Evolutionary conservation across 2,888 invertebrate species (phyloP).

Genomic region (Proisotoma minuta): DNA sequence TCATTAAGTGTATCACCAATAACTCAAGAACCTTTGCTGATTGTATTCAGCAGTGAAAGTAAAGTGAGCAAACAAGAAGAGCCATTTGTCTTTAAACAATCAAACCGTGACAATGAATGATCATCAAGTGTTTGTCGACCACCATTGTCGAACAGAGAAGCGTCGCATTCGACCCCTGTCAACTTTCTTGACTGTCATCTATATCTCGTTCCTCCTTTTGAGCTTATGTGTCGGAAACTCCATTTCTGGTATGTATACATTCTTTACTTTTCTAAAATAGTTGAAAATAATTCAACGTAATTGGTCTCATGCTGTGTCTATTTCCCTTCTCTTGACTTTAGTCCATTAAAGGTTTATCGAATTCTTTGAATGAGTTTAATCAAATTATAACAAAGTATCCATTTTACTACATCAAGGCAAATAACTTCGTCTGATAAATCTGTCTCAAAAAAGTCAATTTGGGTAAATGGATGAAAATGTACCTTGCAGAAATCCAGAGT

Average conservation of each 20-base stretch:
- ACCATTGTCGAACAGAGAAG: slow-evolving; percentile 12
- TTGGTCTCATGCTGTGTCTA: too few relatives aligned
- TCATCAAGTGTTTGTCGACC: slow-evolving; percentile 24
- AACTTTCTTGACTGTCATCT: slow-evolving; percentile 18
- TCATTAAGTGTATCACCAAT: too few relatives aligned
- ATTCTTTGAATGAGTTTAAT: too few relatives aligned
- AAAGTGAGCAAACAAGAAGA: background rate
- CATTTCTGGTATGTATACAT: slow-evolving; percentile 36
- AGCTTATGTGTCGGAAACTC: slow-evolving; percentile 46
- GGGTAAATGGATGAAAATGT: slow-evolving; percentile 4
- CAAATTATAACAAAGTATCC: too few relatives aligned
- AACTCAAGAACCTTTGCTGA: too few relatives aligned
- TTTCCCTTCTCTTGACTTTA: too few relatives aligned
- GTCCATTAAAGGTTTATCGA: too few relatives aligned
- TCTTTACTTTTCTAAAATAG: background rate
- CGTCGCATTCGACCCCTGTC: slow-evolving; percentile 1
- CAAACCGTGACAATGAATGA: slow-evolving; percentile 20
- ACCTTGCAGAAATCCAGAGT: too few relatives aligned
- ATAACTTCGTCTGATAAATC: too few relatives aligned
- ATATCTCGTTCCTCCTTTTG: slow-evolving; percentile 40
- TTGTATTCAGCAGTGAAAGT: too few relatives aligned
- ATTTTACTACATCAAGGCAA: too few relatives aligned
- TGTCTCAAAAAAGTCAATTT: background rate
- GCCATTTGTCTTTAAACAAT: slow-evolving; percentile 5
- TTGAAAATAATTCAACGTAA: too few relatives aligned